A percentile compares a stretch with the other conserved stretches of the same genome.
Conservation (phyloP, 2,797 vertebrate species). For the Erethizon dorsatum region DNA sequence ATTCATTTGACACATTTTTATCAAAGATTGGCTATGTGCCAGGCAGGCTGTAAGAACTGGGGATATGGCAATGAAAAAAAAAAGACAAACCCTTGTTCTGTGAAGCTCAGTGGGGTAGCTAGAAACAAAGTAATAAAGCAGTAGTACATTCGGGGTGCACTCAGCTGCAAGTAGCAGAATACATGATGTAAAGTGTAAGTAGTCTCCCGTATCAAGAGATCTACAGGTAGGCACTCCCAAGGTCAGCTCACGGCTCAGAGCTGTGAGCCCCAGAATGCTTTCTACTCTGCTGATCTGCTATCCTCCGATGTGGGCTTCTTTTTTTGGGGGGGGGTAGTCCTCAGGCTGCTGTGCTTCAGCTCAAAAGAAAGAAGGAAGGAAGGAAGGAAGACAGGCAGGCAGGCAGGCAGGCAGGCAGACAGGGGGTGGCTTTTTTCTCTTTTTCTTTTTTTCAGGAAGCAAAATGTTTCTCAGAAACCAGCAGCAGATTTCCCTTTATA, state of each 20-base stretch:
- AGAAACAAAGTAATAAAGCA: background rate
- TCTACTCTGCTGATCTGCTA: background rate
- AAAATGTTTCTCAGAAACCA: background rate
- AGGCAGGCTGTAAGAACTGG: slow-evolving; percentile 1
- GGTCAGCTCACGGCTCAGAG: background rate
- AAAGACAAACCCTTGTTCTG: background rate
- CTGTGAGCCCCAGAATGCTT: background rate
- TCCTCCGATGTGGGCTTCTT: background rate
- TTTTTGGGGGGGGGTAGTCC: background rate
- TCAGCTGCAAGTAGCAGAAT: background rate
- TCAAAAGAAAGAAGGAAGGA: background rate
- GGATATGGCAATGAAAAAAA: background rate
- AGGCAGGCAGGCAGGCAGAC: background rate
- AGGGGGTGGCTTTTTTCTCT: background rate
- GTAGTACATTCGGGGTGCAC: background rate
- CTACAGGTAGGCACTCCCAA: background rate
- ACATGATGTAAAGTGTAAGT: background rate
- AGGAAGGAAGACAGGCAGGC: background rate
- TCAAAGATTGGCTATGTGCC: background rate
- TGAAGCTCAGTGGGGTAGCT: background rate
- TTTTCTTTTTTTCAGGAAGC: background rate
- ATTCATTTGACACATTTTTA: background rate
- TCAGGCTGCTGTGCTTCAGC: background rate
- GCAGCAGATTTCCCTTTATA: background rate
- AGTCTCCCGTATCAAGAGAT: background rate